Evolutionary conservation across 1,140 invertebrate species (phyloP).

Genomic region (Panulirus ornatus): DNA sequence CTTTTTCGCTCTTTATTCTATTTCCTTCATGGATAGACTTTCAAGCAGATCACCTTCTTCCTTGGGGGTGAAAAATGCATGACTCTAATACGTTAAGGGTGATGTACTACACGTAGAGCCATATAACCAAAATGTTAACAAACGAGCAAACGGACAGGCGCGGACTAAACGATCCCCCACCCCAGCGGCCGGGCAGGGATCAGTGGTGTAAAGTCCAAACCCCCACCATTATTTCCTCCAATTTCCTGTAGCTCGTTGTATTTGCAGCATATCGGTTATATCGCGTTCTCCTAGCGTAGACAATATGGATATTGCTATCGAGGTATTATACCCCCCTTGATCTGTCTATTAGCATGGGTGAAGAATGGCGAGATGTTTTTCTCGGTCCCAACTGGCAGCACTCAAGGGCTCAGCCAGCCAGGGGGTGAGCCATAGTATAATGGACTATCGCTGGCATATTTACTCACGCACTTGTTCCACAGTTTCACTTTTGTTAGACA

Average conservation of each 20-base stretch:
- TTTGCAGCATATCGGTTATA: not conserved
- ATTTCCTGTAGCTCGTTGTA: not conserved
- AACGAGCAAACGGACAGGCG: slow-evolving; percentile 35
- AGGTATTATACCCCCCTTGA: not conserved
- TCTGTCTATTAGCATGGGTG: not conserved
- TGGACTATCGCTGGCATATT: slow-evolving; percentile 46
- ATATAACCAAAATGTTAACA: not conserved
- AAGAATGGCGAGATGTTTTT: not conserved
- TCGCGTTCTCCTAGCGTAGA: not conserved
- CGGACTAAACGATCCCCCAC: slow-evolving; percentile 32
- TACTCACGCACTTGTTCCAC: slow-evolving; percentile 56
- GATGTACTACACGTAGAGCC: not conserved
- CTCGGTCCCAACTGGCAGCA: not conserved
- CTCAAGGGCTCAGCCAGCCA: not conserved
- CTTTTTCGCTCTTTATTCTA: not conserved
- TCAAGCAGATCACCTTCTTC: not conserved
- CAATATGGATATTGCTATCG: not conserved
- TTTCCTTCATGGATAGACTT: not conserved
- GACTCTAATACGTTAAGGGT: not conserved
- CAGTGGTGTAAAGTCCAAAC: slow-evolving; percentile 11
- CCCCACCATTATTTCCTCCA: not conserved
- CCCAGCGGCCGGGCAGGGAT: not conserved
- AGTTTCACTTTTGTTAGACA: slow-evolving; percentile 44
- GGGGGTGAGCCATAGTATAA: slow-evolving; percentile 36
- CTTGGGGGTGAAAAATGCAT: not conserved